Evolutionary conservation across 2,113 vertebrate genomes (phyloP).

Genomic region (Gambusia affinis): DNA sequence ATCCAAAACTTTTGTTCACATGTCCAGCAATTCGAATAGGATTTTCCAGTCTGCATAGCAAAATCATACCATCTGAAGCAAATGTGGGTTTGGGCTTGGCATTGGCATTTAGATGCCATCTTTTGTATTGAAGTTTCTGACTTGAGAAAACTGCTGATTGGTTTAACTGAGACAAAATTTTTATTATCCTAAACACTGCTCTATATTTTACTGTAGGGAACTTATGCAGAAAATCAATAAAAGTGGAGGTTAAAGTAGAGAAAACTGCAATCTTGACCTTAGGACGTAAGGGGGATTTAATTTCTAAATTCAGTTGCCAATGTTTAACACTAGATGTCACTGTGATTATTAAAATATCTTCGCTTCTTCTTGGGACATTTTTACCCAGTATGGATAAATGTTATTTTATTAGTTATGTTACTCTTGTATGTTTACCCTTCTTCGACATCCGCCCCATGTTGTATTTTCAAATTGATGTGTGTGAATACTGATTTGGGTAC

Average conservation of each 20-base stretch:
- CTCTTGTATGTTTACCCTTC: no score
- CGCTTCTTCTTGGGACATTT: background rate
- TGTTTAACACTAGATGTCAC: conserved; percentile 56
- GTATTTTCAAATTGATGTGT: background rate
- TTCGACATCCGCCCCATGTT: no score
- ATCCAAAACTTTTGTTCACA: background rate
- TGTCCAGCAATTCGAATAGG: background rate
- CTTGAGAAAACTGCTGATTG: background rate
- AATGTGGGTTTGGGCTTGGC: background rate
- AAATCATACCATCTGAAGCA: background rate
- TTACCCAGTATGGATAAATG: background rate
- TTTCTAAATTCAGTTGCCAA: conserved; percentile 17
- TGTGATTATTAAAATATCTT: conserved; percentile 11
- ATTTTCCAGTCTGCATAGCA: background rate
- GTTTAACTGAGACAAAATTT: background rate
- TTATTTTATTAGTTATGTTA: no score
- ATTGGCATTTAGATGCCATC: background rate
- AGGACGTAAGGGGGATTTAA: background rate
- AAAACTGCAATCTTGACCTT: background rate
- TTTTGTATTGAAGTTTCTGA: background rate
- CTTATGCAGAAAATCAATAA: no score
- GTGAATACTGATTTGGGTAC: background rate
- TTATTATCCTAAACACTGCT: background rate
- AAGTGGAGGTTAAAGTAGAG: background rate
- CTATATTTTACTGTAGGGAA: no score